Evolutionary conservation across 2,888 invertebrate species (phyloP).

Genomic region (Machimus atricapillus): DNA sequence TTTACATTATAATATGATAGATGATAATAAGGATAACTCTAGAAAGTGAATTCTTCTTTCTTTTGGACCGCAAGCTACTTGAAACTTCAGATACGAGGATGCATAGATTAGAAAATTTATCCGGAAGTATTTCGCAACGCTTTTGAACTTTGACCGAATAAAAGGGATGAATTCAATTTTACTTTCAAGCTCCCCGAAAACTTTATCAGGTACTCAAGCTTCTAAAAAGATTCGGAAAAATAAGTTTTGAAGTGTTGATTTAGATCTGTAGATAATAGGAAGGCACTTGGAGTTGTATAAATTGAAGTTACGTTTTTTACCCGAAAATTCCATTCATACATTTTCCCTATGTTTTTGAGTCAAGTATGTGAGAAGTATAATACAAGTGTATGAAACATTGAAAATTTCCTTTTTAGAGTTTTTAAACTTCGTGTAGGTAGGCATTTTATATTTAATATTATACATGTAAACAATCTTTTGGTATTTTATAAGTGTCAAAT

Average conservation of each 20-base stretch:
- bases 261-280: not conserved
- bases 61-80: not conserved
- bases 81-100: not conserved
- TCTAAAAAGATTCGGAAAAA: not conserved
- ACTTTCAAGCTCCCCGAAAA: not conserved
- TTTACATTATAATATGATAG: not conserved
- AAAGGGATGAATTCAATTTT: not conserved
- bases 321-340: not conserved
- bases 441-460: no score
- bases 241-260: not conserved
- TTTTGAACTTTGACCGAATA: not conserved
- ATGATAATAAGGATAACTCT: not conserved
- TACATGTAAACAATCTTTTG: no score
- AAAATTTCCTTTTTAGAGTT: no score
- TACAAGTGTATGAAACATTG: no score
- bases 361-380: not conserved
- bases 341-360: not conserved
- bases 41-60: not conserved
- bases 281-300: not conserved
- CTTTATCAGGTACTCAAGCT: not conserved
- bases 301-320: not conserved
- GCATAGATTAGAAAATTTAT: not conserved
- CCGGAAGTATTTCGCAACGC: not conserved
- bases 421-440: no score
- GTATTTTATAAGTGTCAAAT: no score